phyloP scores from a whole-genome alignment of 2,113 vertebrate genomes.

The Corythaeola cristata region DNA sequence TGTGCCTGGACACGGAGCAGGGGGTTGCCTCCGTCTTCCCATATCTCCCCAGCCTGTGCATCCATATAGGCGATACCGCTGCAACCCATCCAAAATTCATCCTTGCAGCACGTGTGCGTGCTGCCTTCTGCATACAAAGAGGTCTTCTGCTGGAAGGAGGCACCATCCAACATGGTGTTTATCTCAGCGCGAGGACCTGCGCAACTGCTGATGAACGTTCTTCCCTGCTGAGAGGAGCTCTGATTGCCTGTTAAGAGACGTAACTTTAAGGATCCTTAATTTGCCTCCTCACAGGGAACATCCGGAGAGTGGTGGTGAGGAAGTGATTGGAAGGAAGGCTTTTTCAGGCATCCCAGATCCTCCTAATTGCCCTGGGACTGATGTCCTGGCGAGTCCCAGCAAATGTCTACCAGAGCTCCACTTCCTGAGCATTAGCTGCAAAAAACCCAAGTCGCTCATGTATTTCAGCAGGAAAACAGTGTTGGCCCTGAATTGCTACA shows the following conservation, averaged over 20 bases:
- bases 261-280: neutral
- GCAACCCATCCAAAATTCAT: neutral
- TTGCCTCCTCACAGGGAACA: neutral
- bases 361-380: neutral
- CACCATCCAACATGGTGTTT: rapidly evolving
- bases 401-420: neutral
- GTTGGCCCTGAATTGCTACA: neutral
- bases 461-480: neutral
- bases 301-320: rapidly evolving
- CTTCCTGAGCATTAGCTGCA: neutral
- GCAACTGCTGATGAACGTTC: neutral
- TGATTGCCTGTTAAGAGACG: neutral
- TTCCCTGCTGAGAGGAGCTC: neutral
- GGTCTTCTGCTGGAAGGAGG: neutral
- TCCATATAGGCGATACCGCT: too few relatives aligned
- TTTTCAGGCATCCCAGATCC: neutral
- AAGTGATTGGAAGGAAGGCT: neutral
- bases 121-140: neutral
- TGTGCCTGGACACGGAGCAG: neutral
- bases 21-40: neutral
- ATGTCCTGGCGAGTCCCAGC: neutral
- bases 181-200: rapidly evolving
- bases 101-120: rapidly evolving
- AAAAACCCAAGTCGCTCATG: neutral
- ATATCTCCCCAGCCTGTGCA: neutral